Evolutionary conservation across 2,797 vertebrate genomes (phyloP).

Genomic region (Danio tinwini): DNA sequence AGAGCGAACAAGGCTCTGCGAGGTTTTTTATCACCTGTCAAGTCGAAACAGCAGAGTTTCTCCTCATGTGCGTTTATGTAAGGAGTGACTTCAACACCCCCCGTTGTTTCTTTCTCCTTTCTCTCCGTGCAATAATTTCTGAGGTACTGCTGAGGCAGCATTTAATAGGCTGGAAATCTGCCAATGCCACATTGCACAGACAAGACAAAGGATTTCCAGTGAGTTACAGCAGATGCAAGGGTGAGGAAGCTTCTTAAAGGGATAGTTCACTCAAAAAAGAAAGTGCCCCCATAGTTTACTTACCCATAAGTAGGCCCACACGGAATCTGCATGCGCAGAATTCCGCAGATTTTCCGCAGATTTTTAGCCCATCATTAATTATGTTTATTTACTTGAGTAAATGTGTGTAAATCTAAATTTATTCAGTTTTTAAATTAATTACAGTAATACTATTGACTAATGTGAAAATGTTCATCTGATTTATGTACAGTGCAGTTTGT

Average conservation of each 20-base stretch:
- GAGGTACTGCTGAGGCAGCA: slow-evolving; percentile 57
- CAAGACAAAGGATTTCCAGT: neutral
- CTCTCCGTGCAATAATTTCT: slow-evolving; percentile 33
- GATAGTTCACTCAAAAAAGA: no score
- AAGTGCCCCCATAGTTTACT: no score
- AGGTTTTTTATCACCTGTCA: slow-evolving; percentile 1
- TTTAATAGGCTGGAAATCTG: slow-evolving; percentile 32
- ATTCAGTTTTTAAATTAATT: no score
- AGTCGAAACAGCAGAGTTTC: slow-evolving; percentile 1
- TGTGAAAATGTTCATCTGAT: no score
- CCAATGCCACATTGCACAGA: neutral
- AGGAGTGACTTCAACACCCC: neutral
- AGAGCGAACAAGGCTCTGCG: neutral
- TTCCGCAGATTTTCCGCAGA: neutral
- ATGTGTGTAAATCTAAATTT: no score
- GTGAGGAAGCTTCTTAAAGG: neutral
- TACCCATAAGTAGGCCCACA: no score
- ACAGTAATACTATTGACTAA: no score
- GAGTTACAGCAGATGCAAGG: neutral
- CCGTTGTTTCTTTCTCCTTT: slow-evolving; percentile 8
- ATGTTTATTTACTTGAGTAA: no score
- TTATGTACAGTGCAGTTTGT: no score
- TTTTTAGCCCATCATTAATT: no score
- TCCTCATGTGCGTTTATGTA: neutral
- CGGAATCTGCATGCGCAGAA: no score